Base-by-base conservation (phyloP, 2,888 invertebrate species). In the Ceratothoa steindachneri region DNA sequence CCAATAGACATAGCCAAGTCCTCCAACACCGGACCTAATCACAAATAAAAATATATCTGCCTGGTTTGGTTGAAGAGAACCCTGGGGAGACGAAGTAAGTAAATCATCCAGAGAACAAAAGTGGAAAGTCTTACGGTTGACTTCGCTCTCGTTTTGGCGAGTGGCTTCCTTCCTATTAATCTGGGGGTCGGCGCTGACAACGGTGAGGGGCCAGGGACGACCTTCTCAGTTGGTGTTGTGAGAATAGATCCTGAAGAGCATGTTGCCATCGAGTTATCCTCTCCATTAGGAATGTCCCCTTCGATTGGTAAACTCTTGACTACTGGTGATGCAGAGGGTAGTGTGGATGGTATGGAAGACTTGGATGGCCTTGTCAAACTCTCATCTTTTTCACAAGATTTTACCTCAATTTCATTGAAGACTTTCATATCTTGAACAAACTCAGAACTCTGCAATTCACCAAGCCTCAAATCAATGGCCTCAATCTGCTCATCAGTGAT, bases 121-220 rank as follows among this genome's bases (percentile, higher is more conserved):
- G n/a, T n/a, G n/a, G n/a, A n/a, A n/a, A n/a, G 53, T 73, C 78
- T 68, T 60, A 79, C 79, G 22, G 71, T 69, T 29, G 74, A 74
- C 29, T 74, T 69, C 7, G 79, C 76, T 27, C 72, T 77, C 12
- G 76, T 73, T 60, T 79, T 79, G n/a, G 79, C 79, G 31, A 79
- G 65, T 12, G 79, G 79, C 64, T 79, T 79, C 41, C 24, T 74
- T 60, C 79, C 79, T 19, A 79, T 28, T 22, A 79, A 69, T 30
- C 74, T 79, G 22, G 79, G 79, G 7, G 53, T 74, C 2, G 74
- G 72, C 15, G 64, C 70, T n/a, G 72, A 24, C 60, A 41, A 31
- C 30, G 30, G 22, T 2, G 24, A 4, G 15, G 28, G 64, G 5
- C 1, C 24, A 53, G 12, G 5, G 65, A 24, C 19, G 30, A 51